Conservation (phyloP, 2,888 invertebrate genomes). For the Eutolmus rufibarbis region DNA sequence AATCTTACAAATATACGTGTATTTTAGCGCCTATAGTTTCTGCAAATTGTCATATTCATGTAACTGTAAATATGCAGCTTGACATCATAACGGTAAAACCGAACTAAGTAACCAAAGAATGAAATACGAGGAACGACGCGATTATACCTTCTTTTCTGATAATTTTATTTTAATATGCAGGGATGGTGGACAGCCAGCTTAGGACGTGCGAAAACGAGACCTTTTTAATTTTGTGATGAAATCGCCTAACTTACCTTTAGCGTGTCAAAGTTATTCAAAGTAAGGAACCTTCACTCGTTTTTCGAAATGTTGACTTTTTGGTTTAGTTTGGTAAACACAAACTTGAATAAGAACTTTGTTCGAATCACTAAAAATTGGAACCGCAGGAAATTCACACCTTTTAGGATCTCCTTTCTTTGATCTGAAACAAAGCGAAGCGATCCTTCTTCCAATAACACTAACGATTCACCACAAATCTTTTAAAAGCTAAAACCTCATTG, state of each 20-base stretch:
- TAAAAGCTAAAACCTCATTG: not conserved
- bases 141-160: not conserved
- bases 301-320: not conserved
- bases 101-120: not conserved
- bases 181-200: not conserved
- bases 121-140: not conserved
- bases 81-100: not conserved
- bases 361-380: not conserved
- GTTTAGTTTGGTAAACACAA: not conserved
- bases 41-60: not conserved
- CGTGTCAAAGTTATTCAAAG: not conserved
- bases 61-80: not conserved
- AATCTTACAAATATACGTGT: too few relatives aligned
- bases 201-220: not conserved
- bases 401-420: not conserved
- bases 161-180: not conserved
- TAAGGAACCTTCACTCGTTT: not conserved
- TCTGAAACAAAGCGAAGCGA: not conserved
- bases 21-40: not conserved
- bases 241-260: not conserved
- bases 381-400: not conserved
- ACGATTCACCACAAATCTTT: not conserved
- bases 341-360: not conserved
- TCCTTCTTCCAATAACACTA: not conserved
- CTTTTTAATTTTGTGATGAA: not conserved